Evolutionary conservation across 2,113 vertebrate genomes (phyloP).

Genomic region (Malurus elegans): DNA sequence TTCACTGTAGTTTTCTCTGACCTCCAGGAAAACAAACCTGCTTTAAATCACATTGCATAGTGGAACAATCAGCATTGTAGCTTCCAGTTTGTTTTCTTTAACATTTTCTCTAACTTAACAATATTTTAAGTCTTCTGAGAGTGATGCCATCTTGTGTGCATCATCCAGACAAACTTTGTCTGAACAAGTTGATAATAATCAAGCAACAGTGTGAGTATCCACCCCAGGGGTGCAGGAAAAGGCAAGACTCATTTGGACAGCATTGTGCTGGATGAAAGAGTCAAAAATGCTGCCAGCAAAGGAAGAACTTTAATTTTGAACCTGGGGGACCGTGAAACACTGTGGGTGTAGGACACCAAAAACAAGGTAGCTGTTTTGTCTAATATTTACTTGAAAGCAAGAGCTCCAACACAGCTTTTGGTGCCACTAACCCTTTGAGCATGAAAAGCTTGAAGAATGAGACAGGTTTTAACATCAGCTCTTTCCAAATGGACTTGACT

Average conservation of each 20-base stretch:
- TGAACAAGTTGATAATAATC: neutral
- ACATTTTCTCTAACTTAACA: neutral
- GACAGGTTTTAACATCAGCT: neutral
- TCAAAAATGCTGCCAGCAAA: neutral
- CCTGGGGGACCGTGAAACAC: neutral
- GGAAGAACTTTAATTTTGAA: neutral
- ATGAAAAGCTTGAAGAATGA: neutral
- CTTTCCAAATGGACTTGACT: neutral
- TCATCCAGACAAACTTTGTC: neutral
- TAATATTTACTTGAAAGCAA: neutral
- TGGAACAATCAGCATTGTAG: neutral
- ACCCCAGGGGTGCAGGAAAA: neutral
- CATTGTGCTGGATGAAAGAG: neutral
- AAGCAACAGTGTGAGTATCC: neutral
- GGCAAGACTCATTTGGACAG: neutral
- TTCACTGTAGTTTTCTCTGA: neutral
- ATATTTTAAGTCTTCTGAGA: neutral
- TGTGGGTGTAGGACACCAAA: neutral
- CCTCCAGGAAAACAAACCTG: neutral
- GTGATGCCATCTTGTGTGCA: neutral
- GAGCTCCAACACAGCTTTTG: neutral
- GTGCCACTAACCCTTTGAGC: neutral
- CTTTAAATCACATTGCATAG: neutral
- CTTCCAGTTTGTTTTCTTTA: neutral
- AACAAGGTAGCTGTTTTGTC: neutral